Evolutionary conservation across 37 sponge, comb jelly and placozoan genomes (phyloP).

Genomic region (Geodia barretti): DNA sequence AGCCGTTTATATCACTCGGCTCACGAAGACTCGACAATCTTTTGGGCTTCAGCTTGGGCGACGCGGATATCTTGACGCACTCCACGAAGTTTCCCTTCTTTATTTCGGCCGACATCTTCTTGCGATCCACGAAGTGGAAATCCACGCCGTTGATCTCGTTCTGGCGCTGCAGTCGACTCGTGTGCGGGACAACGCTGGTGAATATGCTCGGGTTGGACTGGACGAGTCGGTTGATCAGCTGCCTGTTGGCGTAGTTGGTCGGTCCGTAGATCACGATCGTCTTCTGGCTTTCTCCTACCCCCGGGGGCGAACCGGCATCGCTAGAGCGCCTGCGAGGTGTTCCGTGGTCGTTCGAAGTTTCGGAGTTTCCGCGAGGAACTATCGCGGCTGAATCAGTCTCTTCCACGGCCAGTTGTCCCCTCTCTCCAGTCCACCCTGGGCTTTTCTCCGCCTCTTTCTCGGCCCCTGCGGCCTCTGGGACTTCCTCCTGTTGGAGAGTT

Average conservation of each 20-base stretch:
- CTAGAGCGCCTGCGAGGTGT: neutral
- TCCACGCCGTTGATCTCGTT: conserved; percentile 71
- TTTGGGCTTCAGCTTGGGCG: neutral
- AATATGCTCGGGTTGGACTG: conserved; percentile 58
- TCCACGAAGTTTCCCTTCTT: conserved; percentile 58
- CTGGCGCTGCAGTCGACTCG: conserved; percentile 54
- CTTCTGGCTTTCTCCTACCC: neutral
- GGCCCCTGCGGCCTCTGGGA: neutral
- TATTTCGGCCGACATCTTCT: conserved; percentile 31
- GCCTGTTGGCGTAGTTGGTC: conserved; percentile 28
- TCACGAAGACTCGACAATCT: neutral
- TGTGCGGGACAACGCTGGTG: conserved; percentile 60
- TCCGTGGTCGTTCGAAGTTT: neutral
- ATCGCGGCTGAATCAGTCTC: neutral
- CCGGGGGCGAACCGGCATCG: neutral
- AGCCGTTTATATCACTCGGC: neutral
- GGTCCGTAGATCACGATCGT: conserved; percentile 67
- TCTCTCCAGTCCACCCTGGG: neutral
- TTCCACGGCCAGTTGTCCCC: too few species aligned
- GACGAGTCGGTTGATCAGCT: conserved; percentile 54
- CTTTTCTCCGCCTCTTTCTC: neutral
- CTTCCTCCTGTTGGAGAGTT: neutral
- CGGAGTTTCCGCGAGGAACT: neutral
- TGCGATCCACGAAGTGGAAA: conserved; percentile 63
- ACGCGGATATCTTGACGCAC: conserved; percentile 21